phyloP scores from a whole-genome alignment of 2,797 vertebrate genomes.

The Neostethus bicornis region DNA sequence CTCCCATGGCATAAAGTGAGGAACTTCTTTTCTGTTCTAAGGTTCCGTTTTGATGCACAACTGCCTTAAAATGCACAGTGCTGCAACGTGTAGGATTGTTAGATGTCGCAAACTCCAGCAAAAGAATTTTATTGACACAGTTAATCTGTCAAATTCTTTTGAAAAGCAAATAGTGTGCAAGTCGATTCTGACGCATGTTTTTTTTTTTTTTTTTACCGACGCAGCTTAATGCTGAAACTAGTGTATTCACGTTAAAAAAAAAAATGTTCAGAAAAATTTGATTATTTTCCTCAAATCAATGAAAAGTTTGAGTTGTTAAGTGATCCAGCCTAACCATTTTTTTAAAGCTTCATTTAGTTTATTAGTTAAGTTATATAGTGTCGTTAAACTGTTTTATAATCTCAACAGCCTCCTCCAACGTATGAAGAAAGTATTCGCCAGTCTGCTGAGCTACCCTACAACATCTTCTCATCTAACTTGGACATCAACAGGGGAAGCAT shows the following conservation, averaged over 20 bases:
- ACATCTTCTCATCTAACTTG: constrained; percentile 44
- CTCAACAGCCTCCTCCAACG: constrained; percentile 82
- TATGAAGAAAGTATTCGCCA: constrained; percentile 84
- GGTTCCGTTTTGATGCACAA: no score
- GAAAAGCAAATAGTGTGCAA: no score
- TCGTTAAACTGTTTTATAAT: no score
- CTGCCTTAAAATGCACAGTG: background rate
- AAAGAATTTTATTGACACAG: background rate
- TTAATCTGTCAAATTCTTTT: background rate
- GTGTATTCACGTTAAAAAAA: no score
- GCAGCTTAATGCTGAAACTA: background rate
- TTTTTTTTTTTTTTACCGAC: no score
- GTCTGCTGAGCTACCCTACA: constrained; percentile 70
- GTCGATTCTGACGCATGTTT: no score
- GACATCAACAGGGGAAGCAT: constrained; percentile 38
- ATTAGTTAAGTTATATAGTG: no score
- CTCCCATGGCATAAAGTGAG: background rate
- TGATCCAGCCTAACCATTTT: no score
- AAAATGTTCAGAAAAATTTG: background rate
- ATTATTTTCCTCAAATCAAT: background rate
- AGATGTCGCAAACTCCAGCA: background rate
- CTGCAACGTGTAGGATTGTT: background rate
- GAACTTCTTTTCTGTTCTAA: background rate
- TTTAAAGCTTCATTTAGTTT: no score
- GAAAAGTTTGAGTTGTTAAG: background rate